phyloP scores from a whole-genome alignment of 2,113 vertebrate species.

The Tetrax tetrax region DNA sequence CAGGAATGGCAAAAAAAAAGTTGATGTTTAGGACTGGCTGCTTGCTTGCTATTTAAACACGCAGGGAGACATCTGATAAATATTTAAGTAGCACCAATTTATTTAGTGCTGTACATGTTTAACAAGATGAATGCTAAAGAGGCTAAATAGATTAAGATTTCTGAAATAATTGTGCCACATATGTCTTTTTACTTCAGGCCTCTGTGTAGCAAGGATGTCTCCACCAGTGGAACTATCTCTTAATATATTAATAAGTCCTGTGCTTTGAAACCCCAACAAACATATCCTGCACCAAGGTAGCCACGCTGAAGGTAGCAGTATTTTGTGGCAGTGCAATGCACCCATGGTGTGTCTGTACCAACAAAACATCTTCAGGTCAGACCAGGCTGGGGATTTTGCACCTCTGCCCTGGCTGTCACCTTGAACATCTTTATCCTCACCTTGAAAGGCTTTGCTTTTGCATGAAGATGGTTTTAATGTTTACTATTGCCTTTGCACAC shows the following conservation, averaged over 20 bases:
- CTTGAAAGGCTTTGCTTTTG: neutral
- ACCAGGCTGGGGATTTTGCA: neutral
- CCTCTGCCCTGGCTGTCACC: neutral
- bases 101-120: slow-evolving; percentile 57
- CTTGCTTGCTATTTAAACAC: slow-evolving; percentile 27
- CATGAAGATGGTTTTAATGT: neutral
- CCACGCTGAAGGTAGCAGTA: neutral
- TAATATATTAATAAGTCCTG: neutral
- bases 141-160: slow-evolving; percentile 54
- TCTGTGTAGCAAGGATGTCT: neutral
- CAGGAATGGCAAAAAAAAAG: neutral
- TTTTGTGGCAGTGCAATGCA: neutral
- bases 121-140: slow-evolving; percentile 64
- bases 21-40: neutral
- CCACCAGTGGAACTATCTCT: neutral
- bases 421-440: neutral
- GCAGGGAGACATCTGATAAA: slow-evolving; percentile 54
- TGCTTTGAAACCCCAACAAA: neutral
- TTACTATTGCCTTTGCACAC: neutral
- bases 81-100: slow-evolving; percentile 58
- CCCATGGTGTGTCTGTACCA: neutral
- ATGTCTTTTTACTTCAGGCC: neutral
- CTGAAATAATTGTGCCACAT: slow-evolving; percentile 1
- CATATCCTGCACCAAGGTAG: neutral
- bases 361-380: neutral